These are phyloP conservation scores for Pherbina coryleti DNA, from an alignment of 2,888 invertebrate species.

Conservation along the genomic window DNA sequence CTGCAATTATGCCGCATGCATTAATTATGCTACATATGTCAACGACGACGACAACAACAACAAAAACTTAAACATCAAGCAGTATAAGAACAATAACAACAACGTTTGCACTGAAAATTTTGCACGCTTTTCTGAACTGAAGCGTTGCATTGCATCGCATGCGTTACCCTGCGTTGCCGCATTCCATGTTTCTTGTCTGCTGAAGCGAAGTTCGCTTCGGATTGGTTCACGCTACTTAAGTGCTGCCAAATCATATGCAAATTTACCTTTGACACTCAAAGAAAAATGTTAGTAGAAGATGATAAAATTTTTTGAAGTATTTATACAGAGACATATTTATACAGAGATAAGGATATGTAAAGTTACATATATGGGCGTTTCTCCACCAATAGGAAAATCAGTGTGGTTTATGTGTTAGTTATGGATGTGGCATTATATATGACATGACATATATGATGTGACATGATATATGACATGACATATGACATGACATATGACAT, in stretches of 20 bases:
- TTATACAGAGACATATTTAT: too few relatives aligned
- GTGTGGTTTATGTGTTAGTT: too few relatives aligned
- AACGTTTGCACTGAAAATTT: conserved; percentile 18
- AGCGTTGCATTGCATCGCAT: conserved; percentile 31
- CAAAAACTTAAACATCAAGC: conserved; percentile 11
- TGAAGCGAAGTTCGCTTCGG: conserved; percentile 31
- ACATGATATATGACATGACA: too few relatives aligned
- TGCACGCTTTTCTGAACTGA: conserved; percentile 33
- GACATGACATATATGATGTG: too few relatives aligned
- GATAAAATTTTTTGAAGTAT: too few relatives aligned
- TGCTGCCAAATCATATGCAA: conserved; percentile 37
- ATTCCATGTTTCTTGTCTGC: conserved; percentile 21
- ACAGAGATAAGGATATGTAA: too few relatives aligned
- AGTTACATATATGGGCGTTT: too few relatives aligned
- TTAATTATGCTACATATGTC: conserved; percentile 38
- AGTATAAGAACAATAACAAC: conserved; percentile 13
- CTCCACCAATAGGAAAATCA: too few relatives aligned
- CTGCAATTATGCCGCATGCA: conserved; percentile 36
- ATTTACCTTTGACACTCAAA: conserved; percentile 3
- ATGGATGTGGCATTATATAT: too few relatives aligned
- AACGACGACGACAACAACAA: conserved; percentile 21
- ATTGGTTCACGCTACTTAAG: conserved; percentile 28
- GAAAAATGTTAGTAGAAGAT: not conserved
- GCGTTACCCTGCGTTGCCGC: conserved; percentile 22
- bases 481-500: too few relatives aligned